A percentile compares a stretch with the other conserved stretches of the same genome.
Evolutionary conservation across 2,888 invertebrate species (phyloP).

Genomic region (Polydrusus cervinus): DNA sequence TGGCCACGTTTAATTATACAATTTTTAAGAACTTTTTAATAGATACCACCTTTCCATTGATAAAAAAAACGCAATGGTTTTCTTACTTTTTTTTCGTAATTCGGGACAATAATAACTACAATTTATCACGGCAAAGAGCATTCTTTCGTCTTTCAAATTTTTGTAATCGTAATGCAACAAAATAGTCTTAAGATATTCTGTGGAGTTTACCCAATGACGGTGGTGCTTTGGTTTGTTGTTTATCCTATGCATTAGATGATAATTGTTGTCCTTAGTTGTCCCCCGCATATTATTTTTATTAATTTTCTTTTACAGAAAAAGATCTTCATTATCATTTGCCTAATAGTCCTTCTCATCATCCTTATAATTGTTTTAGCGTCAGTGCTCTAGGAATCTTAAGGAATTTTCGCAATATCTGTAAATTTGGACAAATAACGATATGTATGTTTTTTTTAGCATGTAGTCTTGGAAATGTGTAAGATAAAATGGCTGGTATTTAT

Average conservation of each 20-base stretch:
- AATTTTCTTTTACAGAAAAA: conserved; percentile 86
- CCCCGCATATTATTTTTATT: conserved; percentile 52
- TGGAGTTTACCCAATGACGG: too few relatives aligned
- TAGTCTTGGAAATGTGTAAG: conserved; percentile 35
- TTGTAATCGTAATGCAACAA: too few relatives aligned
- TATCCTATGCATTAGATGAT: conserved; percentile 8
- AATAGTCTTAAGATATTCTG: too few relatives aligned
- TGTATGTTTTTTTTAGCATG: conserved; percentile 21
- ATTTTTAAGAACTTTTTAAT: too few relatives aligned
- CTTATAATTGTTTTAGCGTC: conserved; percentile 81
- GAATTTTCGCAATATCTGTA: conserved; percentile 49
- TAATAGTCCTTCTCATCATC: conserved; percentile 84
- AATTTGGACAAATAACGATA: conserved; percentile 45
- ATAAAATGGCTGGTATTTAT: conserved; percentile 40
- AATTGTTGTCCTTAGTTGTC: conserved; percentile 17
- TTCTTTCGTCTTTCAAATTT: too few relatives aligned
- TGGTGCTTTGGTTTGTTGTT: conserved; percentile 7
- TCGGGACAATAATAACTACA: too few relatives aligned
- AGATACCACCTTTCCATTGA: too few relatives aligned
- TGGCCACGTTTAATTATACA: too few relatives aligned
- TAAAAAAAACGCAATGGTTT: too few relatives aligned
- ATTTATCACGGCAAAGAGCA: too few relatives aligned
- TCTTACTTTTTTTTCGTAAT: too few relatives aligned
- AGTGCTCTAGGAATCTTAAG: conserved; percentile 56
- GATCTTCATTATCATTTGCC: conserved; percentile 91